Evolutionary conservation across 2,888 invertebrate genomes (phyloP).

Genomic region (Suillia variegata): DNA sequence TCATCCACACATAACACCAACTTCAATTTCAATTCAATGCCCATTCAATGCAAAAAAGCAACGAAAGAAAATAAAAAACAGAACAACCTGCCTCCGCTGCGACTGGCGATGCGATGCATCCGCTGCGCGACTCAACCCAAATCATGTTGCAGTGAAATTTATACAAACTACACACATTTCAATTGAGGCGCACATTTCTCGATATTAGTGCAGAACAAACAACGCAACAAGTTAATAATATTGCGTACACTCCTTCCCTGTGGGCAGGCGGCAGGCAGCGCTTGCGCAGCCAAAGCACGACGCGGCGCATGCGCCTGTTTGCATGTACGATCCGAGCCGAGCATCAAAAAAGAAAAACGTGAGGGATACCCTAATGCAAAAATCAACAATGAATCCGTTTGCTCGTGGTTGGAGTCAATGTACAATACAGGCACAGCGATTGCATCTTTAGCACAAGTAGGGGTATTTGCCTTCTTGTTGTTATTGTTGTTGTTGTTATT

Average conservation of each 20-base stretch:
- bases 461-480: neutral
- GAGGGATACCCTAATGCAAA: too few species aligned
- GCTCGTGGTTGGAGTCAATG: neutral
- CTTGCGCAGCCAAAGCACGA: too few species aligned
- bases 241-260: constrained; percentile 14
- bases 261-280: constrained; percentile 4
- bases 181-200: constrained; percentile 19
- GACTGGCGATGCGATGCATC: neutral
- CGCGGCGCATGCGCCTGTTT: too few species aligned
- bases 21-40: neutral
- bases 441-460: neutral
- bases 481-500: constrained; percentile 6
- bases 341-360: too few species aligned
- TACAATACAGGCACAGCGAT: neutral
- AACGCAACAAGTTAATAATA: constrained; percentile 23
- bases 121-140: constrained; percentile 13
- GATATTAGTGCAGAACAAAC: constrained; percentile 8
- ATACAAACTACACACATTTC: neutral
- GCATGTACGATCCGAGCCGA: too few species aligned
- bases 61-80: neutral
- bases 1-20: constrained; percentile 19
- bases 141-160: constrained; percentile 24
- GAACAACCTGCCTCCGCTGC: neutral
- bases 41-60: neutral
- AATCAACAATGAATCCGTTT: too few species aligned